phyloP scores from a whole-genome alignment of 1,140 invertebrate species.

The Drosophila fuyamai region DNA sequence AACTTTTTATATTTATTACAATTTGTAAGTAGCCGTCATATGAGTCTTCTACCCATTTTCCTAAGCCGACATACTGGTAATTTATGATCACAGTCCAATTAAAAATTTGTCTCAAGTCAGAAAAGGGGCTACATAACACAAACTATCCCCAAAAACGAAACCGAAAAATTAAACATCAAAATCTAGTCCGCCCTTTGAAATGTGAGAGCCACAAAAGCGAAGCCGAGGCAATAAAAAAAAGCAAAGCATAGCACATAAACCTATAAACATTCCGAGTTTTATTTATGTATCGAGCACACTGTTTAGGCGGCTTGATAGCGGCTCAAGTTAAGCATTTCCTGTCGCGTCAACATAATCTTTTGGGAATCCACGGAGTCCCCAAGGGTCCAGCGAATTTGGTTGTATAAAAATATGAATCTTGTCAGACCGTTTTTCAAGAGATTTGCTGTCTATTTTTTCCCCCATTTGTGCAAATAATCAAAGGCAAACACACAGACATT shows the following conservation, averaged over 20 bases:
- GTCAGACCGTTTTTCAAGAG: background rate
- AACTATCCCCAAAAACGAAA: constrained; percentile 19
- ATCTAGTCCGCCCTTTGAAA: constrained; percentile 43
- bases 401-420: constrained; percentile 25
- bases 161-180: constrained; percentile 15
- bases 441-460: constrained; percentile 23
- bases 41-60: background rate
- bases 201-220: constrained; percentile 17
- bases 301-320: constrained; percentile 37
- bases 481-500: constrained; percentile 34
- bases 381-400: constrained; percentile 4
- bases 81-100: constrained; percentile 67
- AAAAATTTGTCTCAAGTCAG: constrained; percentile 56
- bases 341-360: constrained; percentile 33
- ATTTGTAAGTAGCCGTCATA: constrained; percentile 26
- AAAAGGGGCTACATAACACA: constrained; percentile 11
- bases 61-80: constrained; percentile 53
- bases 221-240: constrained; percentile 20
- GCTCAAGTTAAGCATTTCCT: constrained; percentile 51
- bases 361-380: constrained; percentile 12
- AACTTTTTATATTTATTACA: constrained; percentile 26
- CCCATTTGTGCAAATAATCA: constrained; percentile 66
- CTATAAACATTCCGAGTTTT: constrained; percentile 51
- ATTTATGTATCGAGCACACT: constrained; percentile 57
- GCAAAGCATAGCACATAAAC: constrained; percentile 43